Conservation (phyloP, 2,888 invertebrate species). For the Arrhopalites spinosus region DNA sequence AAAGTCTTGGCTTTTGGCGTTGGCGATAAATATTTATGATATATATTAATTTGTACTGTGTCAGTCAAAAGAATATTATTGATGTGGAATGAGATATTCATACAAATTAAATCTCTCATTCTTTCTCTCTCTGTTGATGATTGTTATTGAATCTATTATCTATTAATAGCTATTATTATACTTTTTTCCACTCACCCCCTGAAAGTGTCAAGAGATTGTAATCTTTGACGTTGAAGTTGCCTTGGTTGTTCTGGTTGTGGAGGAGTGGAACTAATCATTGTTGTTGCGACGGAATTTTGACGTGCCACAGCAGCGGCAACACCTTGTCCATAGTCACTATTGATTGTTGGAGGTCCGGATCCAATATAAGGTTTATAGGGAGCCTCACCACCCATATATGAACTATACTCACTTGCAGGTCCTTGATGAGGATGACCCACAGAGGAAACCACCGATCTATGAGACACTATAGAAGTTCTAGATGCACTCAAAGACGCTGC, state of each 20-base stretch:
- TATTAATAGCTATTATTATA: no score
- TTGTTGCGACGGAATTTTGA: not conserved
- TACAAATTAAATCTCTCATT: no score
- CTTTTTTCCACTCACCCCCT: constrained; percentile 57
- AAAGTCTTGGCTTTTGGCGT: no score
- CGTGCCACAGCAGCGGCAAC: not conserved
- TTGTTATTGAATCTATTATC: no score
- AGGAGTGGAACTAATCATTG: not conserved
- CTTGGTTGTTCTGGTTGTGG: not conserved
- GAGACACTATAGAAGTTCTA: constrained; percentile 18
- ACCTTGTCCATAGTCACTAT: not conserved
- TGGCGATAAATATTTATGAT: no score
- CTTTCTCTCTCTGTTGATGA: no score
- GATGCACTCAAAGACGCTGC: not conserved
- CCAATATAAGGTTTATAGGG: constrained; percentile 1
- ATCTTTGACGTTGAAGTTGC: constrained; percentile 49
- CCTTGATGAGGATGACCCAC: not conserved
- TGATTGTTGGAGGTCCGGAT: not conserved
- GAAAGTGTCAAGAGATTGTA: constrained; percentile 58
- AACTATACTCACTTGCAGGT: constrained; percentile 18
- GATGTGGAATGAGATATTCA: no score
- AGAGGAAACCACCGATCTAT: not conserved
- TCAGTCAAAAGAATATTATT: no score
- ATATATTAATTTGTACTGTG: no score
- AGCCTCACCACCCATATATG: constrained; percentile 12